Percentiles rank a stretch among this genome's conserved stretches.
phyloP scores from a whole-genome alignment of 2,113 vertebrate species.

The Triplophysa rosa region DNA sequence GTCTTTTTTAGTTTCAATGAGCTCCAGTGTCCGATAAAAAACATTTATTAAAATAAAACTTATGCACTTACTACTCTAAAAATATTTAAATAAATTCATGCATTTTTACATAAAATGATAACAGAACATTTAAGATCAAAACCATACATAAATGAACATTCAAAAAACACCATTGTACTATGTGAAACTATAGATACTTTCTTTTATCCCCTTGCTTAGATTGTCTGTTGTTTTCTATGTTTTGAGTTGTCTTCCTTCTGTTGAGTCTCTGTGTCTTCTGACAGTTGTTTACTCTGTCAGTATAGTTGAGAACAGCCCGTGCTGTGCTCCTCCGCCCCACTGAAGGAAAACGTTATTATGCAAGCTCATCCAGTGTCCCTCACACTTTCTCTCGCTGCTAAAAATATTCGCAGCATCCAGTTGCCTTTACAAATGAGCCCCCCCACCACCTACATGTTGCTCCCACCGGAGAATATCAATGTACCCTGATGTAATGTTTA shows the following conservation, averaged over 20 bases:
- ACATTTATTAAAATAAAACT: too few relatives aligned
- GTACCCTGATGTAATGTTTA: slow-evolving; percentile 26
- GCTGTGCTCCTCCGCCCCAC: slow-evolving; percentile 21
- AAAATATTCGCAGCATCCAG: slow-evolving; percentile 29
- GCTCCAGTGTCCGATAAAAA: too few relatives aligned
- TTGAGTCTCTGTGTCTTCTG: neutral
- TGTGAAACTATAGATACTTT: neutral
- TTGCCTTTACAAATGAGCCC: neutral
- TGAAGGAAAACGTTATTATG: slow-evolving; percentile 34
- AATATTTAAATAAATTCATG: too few relatives aligned
- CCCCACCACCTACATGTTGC: neutral
- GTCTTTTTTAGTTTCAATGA: too few relatives aligned
- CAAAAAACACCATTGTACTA: neutral
- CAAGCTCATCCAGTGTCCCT: slow-evolving; percentile 33
- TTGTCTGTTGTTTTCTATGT: neutral
- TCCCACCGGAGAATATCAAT: slow-evolving; percentile 17
- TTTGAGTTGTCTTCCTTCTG: neutral
- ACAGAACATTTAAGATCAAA: neutral
- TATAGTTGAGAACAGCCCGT: slow-evolving; percentile 52
- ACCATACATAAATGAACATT: neutral
- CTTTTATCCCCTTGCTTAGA: neutral
- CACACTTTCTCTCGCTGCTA: slow-evolving; percentile 16
- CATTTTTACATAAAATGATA: too few relatives aligned
- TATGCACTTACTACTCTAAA: too few relatives aligned
- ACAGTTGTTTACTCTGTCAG: slow-evolving; percentile 38